Conservation (phyloP, 2,888 invertebrate species). For the Nesidiocoris tenuis region DNA sequence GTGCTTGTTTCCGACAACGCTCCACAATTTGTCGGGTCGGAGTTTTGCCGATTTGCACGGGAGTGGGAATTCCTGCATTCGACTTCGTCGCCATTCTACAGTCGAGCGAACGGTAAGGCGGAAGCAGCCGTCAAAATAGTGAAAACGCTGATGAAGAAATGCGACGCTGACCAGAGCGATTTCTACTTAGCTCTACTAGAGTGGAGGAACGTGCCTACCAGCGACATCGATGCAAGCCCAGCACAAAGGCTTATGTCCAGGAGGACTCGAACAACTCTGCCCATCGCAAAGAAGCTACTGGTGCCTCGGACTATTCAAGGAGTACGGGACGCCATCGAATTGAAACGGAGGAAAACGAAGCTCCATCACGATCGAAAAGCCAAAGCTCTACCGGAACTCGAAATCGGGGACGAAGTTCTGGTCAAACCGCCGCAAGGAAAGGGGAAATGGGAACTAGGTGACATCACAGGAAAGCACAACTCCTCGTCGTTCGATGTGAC, state of each 20-base stretch:
- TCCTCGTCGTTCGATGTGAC: neutral
- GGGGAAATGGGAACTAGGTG: slow-evolving; percentile 47
- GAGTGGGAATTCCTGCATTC: slow-evolving; percentile 49
- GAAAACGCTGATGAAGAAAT: slow-evolving; percentile 48
- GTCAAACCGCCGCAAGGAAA: neutral
- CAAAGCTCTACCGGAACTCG: slow-evolving; percentile 25
- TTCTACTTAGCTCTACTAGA: slow-evolving; percentile 42
- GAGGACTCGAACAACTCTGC: slow-evolving; percentile 15
- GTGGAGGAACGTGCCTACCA: slow-evolving; percentile 9
- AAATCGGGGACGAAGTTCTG: slow-evolving; percentile 27
- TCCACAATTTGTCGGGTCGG: neutral
- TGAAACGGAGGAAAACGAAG: slow-evolving; percentile 18
- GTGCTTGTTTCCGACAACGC: slow-evolving; percentile 33
- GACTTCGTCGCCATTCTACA: slow-evolving; percentile 49
- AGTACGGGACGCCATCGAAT: neutral
- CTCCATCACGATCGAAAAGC: slow-evolving; percentile 22
- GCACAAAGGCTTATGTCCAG: slow-evolving; percentile 12
- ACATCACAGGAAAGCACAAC: neutral
- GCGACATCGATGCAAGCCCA: slow-evolving; percentile 5
- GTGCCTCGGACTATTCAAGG: neutral
- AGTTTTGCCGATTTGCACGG: slow-evolving; percentile 41
- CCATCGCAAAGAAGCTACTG: neutral
- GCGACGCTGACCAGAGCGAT: slow-evolving; percentile 39
- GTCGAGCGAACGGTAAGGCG: slow-evolving; percentile 49
- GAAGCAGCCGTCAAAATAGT: slow-evolving; percentile 50